A percentile compares a stretch with the other conserved stretches of the same genome.
Evolutionary conservation across 2,113 vertebrate species (phyloP).

Genomic region (Aldabrachelys gigantea): DNA sequence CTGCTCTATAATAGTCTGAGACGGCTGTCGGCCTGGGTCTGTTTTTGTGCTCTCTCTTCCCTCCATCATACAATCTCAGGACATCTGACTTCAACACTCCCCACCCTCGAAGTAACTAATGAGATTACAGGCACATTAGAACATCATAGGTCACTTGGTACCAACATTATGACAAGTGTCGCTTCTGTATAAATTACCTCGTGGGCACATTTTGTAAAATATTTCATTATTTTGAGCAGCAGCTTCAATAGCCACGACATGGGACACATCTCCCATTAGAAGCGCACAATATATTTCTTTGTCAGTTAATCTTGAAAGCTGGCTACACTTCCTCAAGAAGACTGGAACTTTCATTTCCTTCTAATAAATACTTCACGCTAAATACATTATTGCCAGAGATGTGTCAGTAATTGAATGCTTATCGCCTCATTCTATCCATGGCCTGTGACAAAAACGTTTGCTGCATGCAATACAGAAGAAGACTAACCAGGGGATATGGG

Average conservation of each 20-base stretch:
- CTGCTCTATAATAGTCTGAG: constrained; percentile 53
- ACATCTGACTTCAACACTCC: constrained; percentile 65
- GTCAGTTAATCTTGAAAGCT: constrained; percentile 73
- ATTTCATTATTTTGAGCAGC: constrained; percentile 69
- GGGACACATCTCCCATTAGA: constrained; percentile 64
- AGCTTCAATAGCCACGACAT: constrained; percentile 48
- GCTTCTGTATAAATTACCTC: constrained; percentile 58
- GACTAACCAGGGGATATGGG: not conserved
- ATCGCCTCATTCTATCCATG: constrained; percentile 34
- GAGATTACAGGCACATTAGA: constrained; percentile 51
- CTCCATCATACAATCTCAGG: constrained; percentile 58
- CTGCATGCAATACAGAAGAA: not conserved
- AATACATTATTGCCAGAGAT: constrained; percentile 45
- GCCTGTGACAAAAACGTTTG: constrained; percentile 39
- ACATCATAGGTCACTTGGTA: constrained; percentile 58
- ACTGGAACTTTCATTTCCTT: constrained; percentile 67
- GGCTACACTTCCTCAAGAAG: constrained; percentile 39
- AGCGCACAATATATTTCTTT: constrained; percentile 70
- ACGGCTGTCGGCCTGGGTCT: constrained; percentile 64
- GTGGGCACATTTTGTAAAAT: constrained; percentile 68
- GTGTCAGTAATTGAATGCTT: constrained; percentile 56
- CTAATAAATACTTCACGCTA: constrained; percentile 71
- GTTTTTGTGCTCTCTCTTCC: constrained; percentile 55
- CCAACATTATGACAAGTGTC: constrained; percentile 52
- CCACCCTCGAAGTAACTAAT: constrained; percentile 65